A percentile compares a stretch with the other conserved stretches of the same genome.
phyloP scores from a whole-genome alignment of 2,888 invertebrate genomes.

The Eupeodes latifasciatus region DNA sequence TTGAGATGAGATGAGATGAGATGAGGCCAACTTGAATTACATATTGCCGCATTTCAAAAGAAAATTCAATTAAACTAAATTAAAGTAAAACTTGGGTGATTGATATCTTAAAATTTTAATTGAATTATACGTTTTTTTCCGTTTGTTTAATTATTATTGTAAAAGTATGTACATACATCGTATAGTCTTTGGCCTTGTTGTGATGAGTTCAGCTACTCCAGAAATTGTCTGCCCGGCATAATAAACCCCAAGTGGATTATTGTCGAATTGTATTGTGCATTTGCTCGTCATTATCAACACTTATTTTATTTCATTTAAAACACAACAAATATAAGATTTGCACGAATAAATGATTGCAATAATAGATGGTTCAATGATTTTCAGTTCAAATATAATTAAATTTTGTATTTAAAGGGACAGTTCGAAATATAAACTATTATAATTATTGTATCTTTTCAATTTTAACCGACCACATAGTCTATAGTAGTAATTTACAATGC shows the following conservation, averaged over 20 bases:
- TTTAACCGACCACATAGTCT: background rate
- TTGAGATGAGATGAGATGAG: no score
- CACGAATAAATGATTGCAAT: background rate
- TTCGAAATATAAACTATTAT: background rate
- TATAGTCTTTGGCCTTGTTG: slow-evolving; percentile 82
- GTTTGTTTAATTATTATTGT: slow-evolving; percentile 9
- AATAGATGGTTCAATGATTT: background rate
- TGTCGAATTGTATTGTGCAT: slow-evolving; percentile 82
- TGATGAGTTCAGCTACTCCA: slow-evolving; percentile 82
- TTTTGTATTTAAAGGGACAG: background rate
- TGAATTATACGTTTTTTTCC: background rate
- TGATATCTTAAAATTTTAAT: background rate
- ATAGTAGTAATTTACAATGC: background rate
- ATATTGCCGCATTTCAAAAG: background rate
- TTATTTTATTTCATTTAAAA: background rate
- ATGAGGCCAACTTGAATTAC: background rate
- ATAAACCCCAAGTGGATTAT: slow-evolving; percentile 81
- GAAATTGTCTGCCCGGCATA: slow-evolving; percentile 83
- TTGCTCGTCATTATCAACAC: slow-evolving; percentile 80
- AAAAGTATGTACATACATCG: slow-evolving; percentile 80
- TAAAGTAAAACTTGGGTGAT: slow-evolving; percentile 11
- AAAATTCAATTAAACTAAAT: background rate
- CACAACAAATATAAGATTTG: background rate
- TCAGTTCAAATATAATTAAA: background rate
- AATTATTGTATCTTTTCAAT: background rate